Evolutionary conservation across 2,797 vertebrate species (phyloP).

Genomic region (Myotis myotis): DNA sequence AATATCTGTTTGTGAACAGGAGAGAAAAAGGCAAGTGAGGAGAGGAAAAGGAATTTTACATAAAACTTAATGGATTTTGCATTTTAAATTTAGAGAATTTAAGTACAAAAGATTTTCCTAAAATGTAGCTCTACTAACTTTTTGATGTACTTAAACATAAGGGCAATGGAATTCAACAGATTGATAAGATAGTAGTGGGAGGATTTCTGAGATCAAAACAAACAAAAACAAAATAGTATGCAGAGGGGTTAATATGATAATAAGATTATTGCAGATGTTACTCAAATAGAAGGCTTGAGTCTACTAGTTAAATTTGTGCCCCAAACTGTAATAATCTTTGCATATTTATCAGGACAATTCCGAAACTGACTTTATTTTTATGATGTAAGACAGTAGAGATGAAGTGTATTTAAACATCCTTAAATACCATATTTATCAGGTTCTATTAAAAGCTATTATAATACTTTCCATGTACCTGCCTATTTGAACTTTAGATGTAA

Average conservation of each 20-base stretch:
- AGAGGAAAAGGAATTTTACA: not conserved
- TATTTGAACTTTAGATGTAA: slow-evolving; percentile 35
- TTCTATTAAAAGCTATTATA: not conserved
- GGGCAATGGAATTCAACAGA: not conserved
- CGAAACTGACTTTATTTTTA: slow-evolving; percentile 30
- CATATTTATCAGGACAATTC: slow-evolving; percentile 21
- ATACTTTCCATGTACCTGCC: slow-evolving; percentile 14
- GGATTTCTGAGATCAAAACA: slow-evolving; percentile 1
- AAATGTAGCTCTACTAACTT: not conserved
- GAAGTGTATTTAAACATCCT: not conserved
- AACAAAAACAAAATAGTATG: not conserved
- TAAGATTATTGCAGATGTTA: not conserved
- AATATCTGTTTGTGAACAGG: not conserved
- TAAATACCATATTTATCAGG: slow-evolving; percentile 36
- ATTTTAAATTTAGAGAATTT: not conserved
- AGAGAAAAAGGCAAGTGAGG: not conserved
- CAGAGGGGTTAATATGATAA: not conserved
- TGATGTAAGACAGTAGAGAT: not conserved
- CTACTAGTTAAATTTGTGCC: not conserved
- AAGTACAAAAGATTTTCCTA: slow-evolving; percentile 4
- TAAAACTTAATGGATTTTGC: not conserved
- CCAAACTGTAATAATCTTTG: not conserved
- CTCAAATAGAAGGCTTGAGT: not conserved
- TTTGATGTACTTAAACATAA: not conserved
- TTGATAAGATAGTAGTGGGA: not conserved